Base-by-base conservation (phyloP, 2,113 vertebrate species). In the Hystrix brachyura region DNA sequence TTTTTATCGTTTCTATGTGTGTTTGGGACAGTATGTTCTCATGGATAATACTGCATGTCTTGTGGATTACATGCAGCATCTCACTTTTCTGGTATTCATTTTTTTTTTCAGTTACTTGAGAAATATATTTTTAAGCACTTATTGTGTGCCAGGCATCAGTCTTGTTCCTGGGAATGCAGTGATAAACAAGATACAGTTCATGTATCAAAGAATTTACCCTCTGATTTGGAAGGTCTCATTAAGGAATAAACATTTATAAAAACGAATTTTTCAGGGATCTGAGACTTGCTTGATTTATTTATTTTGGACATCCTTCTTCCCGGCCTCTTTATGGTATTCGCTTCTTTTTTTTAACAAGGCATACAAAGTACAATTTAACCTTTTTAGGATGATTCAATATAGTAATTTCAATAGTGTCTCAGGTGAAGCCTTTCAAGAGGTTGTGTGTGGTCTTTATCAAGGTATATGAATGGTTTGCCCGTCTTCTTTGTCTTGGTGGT, bases 401-500 rank as follows among this genome's bases (percentile, higher is more conserved):
- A 94, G 71, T 72, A 55, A 91, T 94, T 96, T 97, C 19, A 32
- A 43, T 96, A 94, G 43, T 64, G 2, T 93, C 83, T 43, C 0
- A 19, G 1, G 76, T 87, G 65, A 55, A 90, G 46, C 21, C 27
- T 64, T 89, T 93, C 34, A 51, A 74, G 29, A 57, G 65, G 83
- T 57, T 95, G 60, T 55, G 15, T 88, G 27, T 82, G 29, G 3
- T 87, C 62, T 91, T 3, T 92, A 38, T 93, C 38, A 57, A 5
- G 19, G 7, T 79, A 3, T 96, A 91, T 65, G 57, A 81, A 48
- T 83, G n/a, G 78, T n/a, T 91, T 14, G 5, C 48, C 29, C 13
- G 0, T 85, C 14, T 79, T 18, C 32, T 15, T 32, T 92, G 21
- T 92, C 21, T 91, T 84, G 62, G 32, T 83, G 43, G 27, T 74